Base-by-base conservation (phyloP, 2,888 invertebrate species). In the Drosophila fulvimacula region DNA sequence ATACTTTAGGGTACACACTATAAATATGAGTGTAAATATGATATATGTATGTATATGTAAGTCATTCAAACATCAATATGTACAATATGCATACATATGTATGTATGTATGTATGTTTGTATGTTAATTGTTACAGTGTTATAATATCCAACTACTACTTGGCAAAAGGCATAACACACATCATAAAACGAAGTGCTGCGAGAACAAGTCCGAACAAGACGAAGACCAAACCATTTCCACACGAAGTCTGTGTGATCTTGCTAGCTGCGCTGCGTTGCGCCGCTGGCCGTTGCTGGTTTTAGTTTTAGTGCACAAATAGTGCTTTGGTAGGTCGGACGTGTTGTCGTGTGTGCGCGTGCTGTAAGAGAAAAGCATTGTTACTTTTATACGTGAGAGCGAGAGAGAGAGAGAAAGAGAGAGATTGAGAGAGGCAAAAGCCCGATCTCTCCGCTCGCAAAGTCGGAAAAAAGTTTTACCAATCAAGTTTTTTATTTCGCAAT, bases 401-500 rank as follows among this genome's bases (percentile, higher is more conserved):
- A 21, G 36, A 51, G 36, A 51, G 51, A 51, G n/a, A 21, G 5
- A 21, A n/a, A n/a, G 21, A 51, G 21, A 51, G 51, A 34, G 36
- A 48, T 48, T 48, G 30, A 51, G 48, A 87, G 83, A 82, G 66
- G 69, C 76, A 69, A 79, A 81, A 69, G 73, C 73, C 73, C 64
- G 49, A 81, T 84, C 84, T 73, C 79, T 74, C 7, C 77, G 63
- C 73, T 78, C 81, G 57, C 69, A 69, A 68, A 70, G 74, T 76
- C 75, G 79, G 86, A 88, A 84, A 84, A 84, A 84, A 88, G 88
- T 85, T 88, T 85, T 88, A 85, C 88, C 85, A 88, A 85, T 85
- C 85, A 85, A 85, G 85, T 85, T 85, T 84, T 87, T 88, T 88
- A 88, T 85, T 85, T 88, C 85, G 85, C 86, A 85, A 85, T 88